phyloP scores from a whole-genome alignment of 1,140 invertebrate genomes.

The Teleopsis dalmanni region DNA sequence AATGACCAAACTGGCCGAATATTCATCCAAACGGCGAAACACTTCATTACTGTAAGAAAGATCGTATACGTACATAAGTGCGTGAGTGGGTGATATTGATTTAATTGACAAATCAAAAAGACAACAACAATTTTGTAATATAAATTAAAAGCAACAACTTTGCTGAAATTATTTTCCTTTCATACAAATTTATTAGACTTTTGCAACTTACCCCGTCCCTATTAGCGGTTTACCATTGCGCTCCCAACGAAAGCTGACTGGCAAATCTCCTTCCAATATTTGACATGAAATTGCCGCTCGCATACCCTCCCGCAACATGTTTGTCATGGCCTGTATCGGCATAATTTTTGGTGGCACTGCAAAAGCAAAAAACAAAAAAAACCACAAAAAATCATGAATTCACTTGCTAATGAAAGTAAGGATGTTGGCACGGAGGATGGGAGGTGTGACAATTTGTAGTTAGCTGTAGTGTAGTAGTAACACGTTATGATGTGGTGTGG shows the following conservation, averaged over 20 bases:
- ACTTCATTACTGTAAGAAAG: conserved; percentile 38
- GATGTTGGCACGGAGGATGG: no score
- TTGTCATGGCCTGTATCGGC: conserved; percentile 73
- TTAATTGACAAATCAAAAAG: no score
- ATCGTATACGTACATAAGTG: neutral
- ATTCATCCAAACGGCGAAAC: conserved; percentile 68
- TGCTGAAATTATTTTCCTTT: no score
- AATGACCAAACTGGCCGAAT: conserved; percentile 81
- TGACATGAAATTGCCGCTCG: conserved; percentile 87
- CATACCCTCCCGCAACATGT: conserved; percentile 80
- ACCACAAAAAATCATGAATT: no score
- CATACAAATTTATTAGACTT: no score
- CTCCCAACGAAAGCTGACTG: conserved; percentile 80
- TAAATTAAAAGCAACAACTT: no score
- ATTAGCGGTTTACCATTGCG: conserved; percentile 65
- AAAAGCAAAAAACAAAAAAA: conserved; percentile 6
- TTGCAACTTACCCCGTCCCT: conserved; percentile 31
- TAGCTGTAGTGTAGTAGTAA: no score
- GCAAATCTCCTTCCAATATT: conserved; percentile 88
- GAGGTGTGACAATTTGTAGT: no score
- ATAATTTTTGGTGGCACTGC: conserved; percentile 82
- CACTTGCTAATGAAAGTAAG: no score
- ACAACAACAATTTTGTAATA: no score
- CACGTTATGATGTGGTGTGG: no score
- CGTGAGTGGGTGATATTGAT: no score